Percentiles rank a stretch among this genome's conserved stretches.
Evolutionary conservation across 2,888 invertebrate species (phyloP).

Genomic region (Perithous albicinctus): DNA sequence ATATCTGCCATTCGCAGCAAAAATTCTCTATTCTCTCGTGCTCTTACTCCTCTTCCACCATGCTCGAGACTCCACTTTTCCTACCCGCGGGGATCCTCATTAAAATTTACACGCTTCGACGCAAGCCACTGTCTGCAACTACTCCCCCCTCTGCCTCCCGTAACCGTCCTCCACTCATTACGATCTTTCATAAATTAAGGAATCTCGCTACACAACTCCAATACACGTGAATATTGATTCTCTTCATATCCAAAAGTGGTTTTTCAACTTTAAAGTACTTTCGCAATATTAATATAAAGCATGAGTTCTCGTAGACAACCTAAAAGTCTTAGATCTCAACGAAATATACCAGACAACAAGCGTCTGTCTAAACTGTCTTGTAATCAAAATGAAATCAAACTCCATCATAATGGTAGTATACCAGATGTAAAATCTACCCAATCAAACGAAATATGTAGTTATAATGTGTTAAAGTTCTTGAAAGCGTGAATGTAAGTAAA

Average conservation of each 20-base stretch:
- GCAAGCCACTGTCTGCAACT: conserved; percentile 13
- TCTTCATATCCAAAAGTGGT: neutral
- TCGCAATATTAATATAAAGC: neutral
- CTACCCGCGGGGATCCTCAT: conserved; percentile 27
- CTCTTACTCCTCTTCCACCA: conserved; percentile 3
- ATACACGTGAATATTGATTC: conserved; percentile 8
- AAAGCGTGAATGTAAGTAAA: too few species aligned
- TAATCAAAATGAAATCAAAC: too few species aligned
- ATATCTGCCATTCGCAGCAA: neutral
- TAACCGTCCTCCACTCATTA: neutral
- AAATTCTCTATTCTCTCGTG: conserved; percentile 20
- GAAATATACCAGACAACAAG: too few species aligned
- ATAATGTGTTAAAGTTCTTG: too few species aligned
- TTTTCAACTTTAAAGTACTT: neutral
- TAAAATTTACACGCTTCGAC: conserved; percentile 37
- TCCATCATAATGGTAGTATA: too few species aligned
- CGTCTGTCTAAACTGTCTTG: too few species aligned
- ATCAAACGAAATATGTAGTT: too few species aligned
- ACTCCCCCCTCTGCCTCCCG: neutral
- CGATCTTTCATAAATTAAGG: conserved; percentile 3
- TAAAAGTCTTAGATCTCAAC: too few species aligned
- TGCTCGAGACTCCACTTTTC: conserved; percentile 8
- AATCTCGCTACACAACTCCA: conserved; percentile 9
- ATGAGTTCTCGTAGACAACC: neutral
- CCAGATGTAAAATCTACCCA: too few species aligned